phyloP scores from a whole-genome alignment of 2,113 vertebrate genomes.

The Theristicus caerulescens region DNA sequence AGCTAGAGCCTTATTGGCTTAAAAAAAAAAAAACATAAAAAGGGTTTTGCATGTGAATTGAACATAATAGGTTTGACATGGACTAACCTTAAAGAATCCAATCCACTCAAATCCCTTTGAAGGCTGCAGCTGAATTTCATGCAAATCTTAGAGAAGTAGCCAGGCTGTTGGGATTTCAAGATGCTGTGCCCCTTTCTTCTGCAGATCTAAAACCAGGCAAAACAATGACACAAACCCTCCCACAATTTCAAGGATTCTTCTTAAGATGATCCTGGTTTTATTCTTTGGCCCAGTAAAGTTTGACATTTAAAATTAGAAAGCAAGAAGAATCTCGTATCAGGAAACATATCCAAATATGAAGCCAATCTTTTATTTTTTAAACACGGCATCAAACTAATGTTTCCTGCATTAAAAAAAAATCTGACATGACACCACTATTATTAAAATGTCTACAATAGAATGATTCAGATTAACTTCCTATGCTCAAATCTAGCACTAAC shows the following conservation, averaged over 20 bases:
- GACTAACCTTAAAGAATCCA: conserved; percentile 84
- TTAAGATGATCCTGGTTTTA: conserved; percentile 19
- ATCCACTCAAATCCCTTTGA: conserved; percentile 82
- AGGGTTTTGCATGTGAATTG: conserved; percentile 80
- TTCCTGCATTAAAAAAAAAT: background rate
- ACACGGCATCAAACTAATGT: background rate
- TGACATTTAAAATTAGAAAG: conserved; percentile 16
- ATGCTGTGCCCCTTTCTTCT: conserved; percentile 24
- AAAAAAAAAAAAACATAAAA: conserved; percentile 69
- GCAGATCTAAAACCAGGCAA: conserved; percentile 34
- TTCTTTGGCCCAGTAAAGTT: background rate
- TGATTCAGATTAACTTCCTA: background rate
- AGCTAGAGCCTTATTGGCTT: conserved; percentile 73
- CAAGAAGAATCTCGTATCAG: background rate
- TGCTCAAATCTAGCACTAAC: background rate
- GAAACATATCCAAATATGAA: background rate
- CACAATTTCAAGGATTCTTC: conserved; percentile 32
- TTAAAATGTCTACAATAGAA: background rate
- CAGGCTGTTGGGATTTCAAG: conserved; percentile 44
- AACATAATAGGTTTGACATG: conserved; percentile 86
- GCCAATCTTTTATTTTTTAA: background rate
- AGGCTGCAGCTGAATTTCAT: conserved; percentile 74
- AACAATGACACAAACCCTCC: conserved; percentile 35
- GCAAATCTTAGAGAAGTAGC: conserved; percentile 68
- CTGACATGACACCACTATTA: background rate